Evolutionary conservation across 1,140 invertebrate genomes (phyloP), one percentile per base, ranked within the genome.

Genomic region (Cydia strobilella): DNA sequence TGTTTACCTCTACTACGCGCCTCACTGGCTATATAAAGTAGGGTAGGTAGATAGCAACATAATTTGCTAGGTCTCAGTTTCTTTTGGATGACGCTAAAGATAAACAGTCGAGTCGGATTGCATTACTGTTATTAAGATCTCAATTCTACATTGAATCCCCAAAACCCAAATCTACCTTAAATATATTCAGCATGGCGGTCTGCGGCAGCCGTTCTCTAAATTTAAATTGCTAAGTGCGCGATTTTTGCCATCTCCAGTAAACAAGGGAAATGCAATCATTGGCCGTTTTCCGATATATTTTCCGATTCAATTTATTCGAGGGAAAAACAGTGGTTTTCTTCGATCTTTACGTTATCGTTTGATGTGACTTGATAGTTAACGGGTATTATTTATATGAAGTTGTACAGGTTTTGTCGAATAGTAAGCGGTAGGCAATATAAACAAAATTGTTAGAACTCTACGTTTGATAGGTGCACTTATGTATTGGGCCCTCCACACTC

Each of bases 221-320:
- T 23, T 59, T 59, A 59, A 59, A 59, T 59, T 59, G 54, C 20
- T 59, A 59, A 59, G 54, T 59, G 54, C 54, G 54, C 7, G 6
- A 23, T 23, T 59, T 59, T 59, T 12, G 6, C 54, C 54, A 20
- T 59, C 20, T 23, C n/a, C 54, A 23, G 9, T 59, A 59, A 23
- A 59, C 54, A 59, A 54, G 72, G 79, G 79, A 79, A 84, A 79
- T 76, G 48, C 74, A 78, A 83, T 78, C 74, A 75, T 80, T 79
- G 77, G 76, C 78, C 76, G 74, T 35, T 69, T 35, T 5, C 27
- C 65, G 66, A 72, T 72, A 79, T 84, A 77, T 77, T 77, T 84
- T 75, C 75, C 75, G 77, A 79, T 82, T 77, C 77, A 69, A 72
- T 39, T 72, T 31, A 72, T 69, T 42, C 15, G 35, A 31, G n/a